These are phyloP conservation scores for Lynx canadensis DNA, from an alignment of 2,113 vertebrate genomes.

Conservation along the genomic window DNA sequence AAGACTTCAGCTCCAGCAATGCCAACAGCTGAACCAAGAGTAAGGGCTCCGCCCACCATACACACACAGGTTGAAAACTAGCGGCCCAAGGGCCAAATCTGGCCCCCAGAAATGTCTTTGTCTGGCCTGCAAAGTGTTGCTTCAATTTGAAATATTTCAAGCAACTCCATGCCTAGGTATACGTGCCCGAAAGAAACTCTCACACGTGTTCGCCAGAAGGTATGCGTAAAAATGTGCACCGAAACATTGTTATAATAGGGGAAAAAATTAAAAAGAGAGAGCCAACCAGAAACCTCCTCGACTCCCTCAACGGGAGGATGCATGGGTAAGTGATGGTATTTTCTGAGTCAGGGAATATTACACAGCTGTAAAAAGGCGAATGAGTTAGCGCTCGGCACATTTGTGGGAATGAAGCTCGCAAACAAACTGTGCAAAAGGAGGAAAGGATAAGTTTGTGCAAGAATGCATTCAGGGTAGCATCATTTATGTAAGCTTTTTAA, in stretches of 20 bases:
- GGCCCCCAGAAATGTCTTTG: neutral
- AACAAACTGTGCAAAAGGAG: neutral
- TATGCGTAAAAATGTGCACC: neutral
- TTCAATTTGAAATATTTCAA: neutral
- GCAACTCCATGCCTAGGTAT: neutral
- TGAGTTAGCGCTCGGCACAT: rapidly evolving
- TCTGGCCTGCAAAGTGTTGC: neutral
- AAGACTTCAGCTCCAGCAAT: neutral
- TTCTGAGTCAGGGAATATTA: neutral
- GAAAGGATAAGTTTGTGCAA: neutral
- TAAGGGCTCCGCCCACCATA: rapidly evolving
- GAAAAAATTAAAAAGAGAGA: neutral
- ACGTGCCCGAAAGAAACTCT: neutral
- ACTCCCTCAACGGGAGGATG: neutral
- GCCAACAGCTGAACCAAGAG: neutral
- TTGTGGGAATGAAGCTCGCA: neutral
- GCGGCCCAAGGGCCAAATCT: no score
- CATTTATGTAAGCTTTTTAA: neutral
- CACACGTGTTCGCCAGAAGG: neutral
- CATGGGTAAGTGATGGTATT: neutral
- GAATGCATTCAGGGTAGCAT: neutral
- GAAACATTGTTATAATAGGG: neutral
- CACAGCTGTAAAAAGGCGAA: neutral
- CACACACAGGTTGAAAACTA: neutral
- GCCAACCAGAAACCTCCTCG: neutral